Evolutionary conservation across 1,140 invertebrate genomes (phyloP).

Genomic region (Hyposmocoma kahamanoa): DNA sequence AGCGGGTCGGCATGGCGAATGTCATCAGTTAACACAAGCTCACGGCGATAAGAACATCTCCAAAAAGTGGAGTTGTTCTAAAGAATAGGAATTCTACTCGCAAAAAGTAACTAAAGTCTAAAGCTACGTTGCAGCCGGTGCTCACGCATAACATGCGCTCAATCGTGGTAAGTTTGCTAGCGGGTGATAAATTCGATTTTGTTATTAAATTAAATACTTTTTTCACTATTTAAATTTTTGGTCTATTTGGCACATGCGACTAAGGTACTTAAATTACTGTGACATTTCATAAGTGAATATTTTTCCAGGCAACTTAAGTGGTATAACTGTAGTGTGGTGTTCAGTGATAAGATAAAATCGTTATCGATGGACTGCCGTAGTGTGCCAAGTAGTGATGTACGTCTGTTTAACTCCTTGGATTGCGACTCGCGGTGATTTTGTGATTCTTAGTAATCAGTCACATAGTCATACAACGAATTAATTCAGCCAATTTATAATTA

Average conservation of each 20-base stretch:
- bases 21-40: constrained; percentile 67
- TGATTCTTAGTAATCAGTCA: too few species aligned
- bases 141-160: constrained; percentile 61
- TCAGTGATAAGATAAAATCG: constrained; percentile 20
- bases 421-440: too few species aligned
- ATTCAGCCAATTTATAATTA: too few species aligned
- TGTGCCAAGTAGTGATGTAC: constrained; percentile 36
- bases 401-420: too few species aligned
- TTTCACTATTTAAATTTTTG: background rate
- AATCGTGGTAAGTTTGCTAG: constrained; percentile 59
- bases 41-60: constrained; percentile 60
- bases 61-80: constrained; percentile 44
- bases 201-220: constrained; percentile 25
- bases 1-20: constrained; percentile 61
- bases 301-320: constrained; percentile 14
- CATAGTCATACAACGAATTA: too few species aligned
- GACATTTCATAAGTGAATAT: constrained; percentile 12
- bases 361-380: background rate
- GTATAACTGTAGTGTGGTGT: constrained; percentile 40
- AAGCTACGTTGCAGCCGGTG: too few species aligned
- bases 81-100: constrained; percentile 21
- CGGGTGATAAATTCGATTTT: constrained; percentile 20
- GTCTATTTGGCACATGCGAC: constrained; percentile 46
- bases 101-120: constrained; percentile 32
- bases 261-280: constrained; percentile 17